phyloP scores from a whole-genome alignment of 2,797 vertebrate genomes.

The Emys orbicularis region DNA sequence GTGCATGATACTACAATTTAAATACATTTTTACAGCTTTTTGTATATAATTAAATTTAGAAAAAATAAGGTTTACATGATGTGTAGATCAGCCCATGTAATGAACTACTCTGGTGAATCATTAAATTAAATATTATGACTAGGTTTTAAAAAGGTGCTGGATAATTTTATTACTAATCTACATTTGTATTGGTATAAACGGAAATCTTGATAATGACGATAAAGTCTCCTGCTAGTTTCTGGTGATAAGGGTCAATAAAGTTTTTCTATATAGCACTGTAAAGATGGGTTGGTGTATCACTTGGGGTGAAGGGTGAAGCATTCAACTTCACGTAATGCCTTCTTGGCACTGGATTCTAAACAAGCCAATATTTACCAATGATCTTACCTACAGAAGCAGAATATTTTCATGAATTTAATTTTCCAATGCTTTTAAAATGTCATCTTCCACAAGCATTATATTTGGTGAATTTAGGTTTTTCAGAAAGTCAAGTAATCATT shows the following conservation, averaged over 20 bases:
- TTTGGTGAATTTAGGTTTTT: no score
- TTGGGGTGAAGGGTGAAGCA: not conserved
- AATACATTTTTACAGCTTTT: not conserved
- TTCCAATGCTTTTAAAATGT: no score
- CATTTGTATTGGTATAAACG: not conserved
- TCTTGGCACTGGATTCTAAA: not conserved
- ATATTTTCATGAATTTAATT: no score
- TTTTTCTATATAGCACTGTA: not conserved
- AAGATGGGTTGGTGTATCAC: not conserved
- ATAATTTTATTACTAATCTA: not conserved
- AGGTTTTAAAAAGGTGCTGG: not conserved
- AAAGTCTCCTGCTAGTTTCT: not conserved
- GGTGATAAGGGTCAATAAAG: not conserved
- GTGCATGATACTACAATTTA: not conserved
- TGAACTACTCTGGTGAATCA: not conserved
- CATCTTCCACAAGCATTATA: no score
- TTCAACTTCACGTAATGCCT: not conserved
- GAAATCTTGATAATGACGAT: not conserved
- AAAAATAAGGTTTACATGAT: not conserved
- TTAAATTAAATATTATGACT: not conserved
- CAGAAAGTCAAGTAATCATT: no score
- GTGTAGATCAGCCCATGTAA: not conserved
- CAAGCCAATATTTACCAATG: not conserved
- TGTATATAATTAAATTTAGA: not conserved
- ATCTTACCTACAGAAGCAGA: no score